Percentiles rank a stretch among this genome's conserved stretches.
These are phyloP conservation scores for Prolemur simus DNA, from an alignment of 2,113 vertebrate species.

Conservation along the genomic window DNA sequence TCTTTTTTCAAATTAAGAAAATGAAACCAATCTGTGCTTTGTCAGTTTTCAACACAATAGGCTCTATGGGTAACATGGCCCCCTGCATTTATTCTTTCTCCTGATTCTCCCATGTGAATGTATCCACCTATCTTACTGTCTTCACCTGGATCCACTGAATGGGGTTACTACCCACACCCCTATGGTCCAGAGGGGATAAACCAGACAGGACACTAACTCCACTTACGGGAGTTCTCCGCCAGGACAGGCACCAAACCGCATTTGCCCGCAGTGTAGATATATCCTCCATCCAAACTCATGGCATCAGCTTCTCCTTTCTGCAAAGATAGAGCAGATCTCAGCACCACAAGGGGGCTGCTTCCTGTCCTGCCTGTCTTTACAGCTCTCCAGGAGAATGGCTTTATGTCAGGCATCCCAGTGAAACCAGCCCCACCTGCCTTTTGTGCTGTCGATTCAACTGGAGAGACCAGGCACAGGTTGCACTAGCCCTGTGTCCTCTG, in stretches of 20 bases:
- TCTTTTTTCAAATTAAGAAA: not conserved
- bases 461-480: not conserved
- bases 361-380: accelerated
- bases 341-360: not conserved
- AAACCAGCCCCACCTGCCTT: accelerated
- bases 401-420: accelerated
- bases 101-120: not conserved
- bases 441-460: accelerated
- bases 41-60: not conserved
- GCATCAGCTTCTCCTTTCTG: slow-evolving; percentile 92
- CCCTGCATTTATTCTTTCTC: not conserved
- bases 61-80: not conserved
- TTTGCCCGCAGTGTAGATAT: slow-evolving; percentile 90
- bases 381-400: not conserved
- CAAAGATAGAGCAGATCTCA: slow-evolving; percentile 34
- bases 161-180: not conserved
- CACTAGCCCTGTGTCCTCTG: not conserved
- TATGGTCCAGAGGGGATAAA: too few relatives aligned
- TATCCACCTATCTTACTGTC: not conserved
- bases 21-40: not conserved
- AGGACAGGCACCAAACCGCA: slow-evolving; percentile 82
- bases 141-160: accelerated
- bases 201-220: not conserved
- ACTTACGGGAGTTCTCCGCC: slow-evolving; percentile 70
- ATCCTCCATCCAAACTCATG: slow-evolving; percentile 91